A percentile compares a stretch with the other conserved stretches of the same genome.
Conservation (phyloP, 2,888 invertebrate species). For the Scelioninae gen. 1 region DNA sequence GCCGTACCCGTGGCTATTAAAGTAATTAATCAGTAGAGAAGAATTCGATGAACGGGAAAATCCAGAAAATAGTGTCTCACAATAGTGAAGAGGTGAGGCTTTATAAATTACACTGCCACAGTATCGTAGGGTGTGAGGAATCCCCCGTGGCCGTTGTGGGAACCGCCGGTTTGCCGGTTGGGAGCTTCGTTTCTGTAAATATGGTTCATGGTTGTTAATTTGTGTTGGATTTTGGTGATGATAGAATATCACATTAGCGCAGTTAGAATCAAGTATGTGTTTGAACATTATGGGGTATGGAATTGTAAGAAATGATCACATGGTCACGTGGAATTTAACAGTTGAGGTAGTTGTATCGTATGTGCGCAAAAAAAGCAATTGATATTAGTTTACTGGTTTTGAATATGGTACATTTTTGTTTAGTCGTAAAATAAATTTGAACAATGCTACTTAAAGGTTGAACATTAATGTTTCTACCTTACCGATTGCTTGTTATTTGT, state of each 20-base stretch:
- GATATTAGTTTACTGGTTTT: too few relatives aligned
- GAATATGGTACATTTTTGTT: too few relatives aligned
- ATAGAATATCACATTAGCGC: conserved; percentile 19
- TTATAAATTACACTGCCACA: conserved; percentile 99
- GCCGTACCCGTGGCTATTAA: conserved; percentile 26
- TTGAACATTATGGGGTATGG: conserved; percentile 13
- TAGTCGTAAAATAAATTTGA: too few relatives aligned
- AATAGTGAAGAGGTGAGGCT: conserved; percentile 74
- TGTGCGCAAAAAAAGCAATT: too few relatives aligned
- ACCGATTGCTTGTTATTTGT: too few relatives aligned
- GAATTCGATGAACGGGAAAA: conserved; percentile 71
- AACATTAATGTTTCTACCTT: too few relatives aligned
- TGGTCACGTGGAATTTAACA: conserved; percentile 2
- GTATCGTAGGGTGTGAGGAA: conserved; percentile 98
- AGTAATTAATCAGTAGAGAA: conserved; percentile 64
- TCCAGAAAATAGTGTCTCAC: conserved; percentile 67
- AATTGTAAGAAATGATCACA: neutral
- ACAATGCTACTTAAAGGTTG: too few relatives aligned
- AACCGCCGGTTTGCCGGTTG: conserved; percentile 87
- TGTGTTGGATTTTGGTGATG: neutral
- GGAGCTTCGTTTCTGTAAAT: conserved; percentile 95
- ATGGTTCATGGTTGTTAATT: conserved; percentile 68
- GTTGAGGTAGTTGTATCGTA: too few relatives aligned
- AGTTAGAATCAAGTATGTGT: conserved; percentile 57
- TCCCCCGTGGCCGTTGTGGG: conserved; percentile 87